These are phyloP conservation scores for Nycteola revayana DNA, from an alignment of 2,888 invertebrate genomes.

Conservation along the genomic window DNA sequence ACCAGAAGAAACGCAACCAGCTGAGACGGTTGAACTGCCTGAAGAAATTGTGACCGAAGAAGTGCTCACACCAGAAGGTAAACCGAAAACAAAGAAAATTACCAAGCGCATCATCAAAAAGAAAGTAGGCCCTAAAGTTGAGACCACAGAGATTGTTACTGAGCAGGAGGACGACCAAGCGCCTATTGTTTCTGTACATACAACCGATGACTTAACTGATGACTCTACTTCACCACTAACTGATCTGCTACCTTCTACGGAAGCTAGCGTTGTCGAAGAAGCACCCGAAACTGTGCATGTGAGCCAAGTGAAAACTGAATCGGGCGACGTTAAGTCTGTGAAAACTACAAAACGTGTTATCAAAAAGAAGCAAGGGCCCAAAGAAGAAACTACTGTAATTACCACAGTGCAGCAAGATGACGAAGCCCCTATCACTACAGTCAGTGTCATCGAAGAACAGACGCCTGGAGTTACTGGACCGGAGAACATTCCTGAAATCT, in stretches of 20 bases:
- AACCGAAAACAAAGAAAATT: conserved; percentile 34
- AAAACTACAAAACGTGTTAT: conserved; percentile 27
- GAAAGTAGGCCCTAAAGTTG: conserved; percentile 49
- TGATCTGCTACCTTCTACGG: neutral
- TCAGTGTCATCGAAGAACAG: conserved; percentile 3
- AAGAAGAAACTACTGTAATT: conserved; percentile 56
- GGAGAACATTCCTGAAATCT: neutral
- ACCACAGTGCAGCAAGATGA: conserved; percentile 58
- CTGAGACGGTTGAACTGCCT: conserved; percentile 41
- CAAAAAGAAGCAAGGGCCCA: conserved; percentile 50
- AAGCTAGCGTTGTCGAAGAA: conserved; percentile 3
- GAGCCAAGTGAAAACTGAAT: conserved; percentile 4
- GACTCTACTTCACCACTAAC: conserved; percentile 6
- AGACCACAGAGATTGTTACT: conserved; percentile 28
- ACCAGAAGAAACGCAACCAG: conserved; percentile 36
- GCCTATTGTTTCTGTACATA: conserved; percentile 56
- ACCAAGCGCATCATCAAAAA: conserved; percentile 59
- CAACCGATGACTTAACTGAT: conserved; percentile 26
- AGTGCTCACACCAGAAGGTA: conserved; percentile 42
- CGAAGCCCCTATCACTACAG: conserved; percentile 40
- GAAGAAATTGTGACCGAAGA: conserved; percentile 47
- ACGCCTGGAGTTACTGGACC: neutral
- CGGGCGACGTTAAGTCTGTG: conserved; percentile 4
- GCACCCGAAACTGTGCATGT: conserved; percentile 7
- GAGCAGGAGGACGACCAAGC: conserved; percentile 20